Percentiles rank a stretch among this genome's conserved stretches.
These are phyloP conservation scores for Thryonomys swinderianus DNA, from an alignment of 2,113 vertebrate species.

Conservation along the genomic window DNA sequence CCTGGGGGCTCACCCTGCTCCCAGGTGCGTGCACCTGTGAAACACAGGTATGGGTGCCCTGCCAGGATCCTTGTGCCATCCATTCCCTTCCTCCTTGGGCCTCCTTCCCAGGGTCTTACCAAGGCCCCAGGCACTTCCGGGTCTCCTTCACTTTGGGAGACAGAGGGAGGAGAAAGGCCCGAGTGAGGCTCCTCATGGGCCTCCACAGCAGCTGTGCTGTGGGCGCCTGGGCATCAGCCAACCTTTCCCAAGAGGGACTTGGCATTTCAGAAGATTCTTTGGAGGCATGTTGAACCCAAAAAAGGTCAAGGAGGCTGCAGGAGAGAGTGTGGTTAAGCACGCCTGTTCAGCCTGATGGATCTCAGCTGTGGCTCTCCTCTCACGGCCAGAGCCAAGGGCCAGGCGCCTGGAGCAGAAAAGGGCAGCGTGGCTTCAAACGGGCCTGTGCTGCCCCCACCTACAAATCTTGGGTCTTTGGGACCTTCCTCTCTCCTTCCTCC, in stretches of 20 bases:
- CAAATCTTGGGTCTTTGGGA: background rate
- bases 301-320: background rate
- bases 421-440: background rate
- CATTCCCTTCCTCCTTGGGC: background rate
- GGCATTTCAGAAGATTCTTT: background rate
- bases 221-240: accelerated
- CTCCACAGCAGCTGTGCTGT: background rate
- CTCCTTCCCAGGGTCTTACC: background rate
- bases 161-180: background rate
- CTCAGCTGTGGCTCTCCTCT: background rate
- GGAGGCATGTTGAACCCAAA: background rate
- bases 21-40: background rate
- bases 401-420: background rate
- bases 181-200: background rate
- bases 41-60: background rate
- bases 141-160: background rate
- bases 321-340: background rate
- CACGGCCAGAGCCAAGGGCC: accelerated
- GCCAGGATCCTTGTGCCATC: background rate
- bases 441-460: background rate
- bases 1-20: background rate
- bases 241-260: background rate
- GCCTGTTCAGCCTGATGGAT: background rate
- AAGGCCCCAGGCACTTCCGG: background rate
- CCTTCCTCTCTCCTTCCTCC: background rate